Percentiles rank a stretch among this genome's conserved stretches.
These are phyloP conservation scores for Spilogale gracilis DNA, from an alignment of 2,113 vertebrate species.

Conservation along the genomic window DNA sequence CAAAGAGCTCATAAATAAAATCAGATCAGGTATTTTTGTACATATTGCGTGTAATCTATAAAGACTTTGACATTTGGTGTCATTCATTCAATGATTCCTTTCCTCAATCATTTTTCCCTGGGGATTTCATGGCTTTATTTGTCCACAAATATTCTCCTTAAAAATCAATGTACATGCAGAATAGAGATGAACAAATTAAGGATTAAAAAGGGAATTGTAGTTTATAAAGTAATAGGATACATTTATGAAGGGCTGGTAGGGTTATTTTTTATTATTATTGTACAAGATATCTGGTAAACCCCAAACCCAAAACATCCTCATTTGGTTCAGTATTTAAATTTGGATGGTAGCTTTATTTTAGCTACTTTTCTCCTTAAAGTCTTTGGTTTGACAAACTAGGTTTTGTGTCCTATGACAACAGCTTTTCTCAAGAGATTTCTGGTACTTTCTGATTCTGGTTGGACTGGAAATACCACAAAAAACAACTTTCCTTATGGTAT, in stretches of 20 bases:
- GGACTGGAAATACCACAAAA: slow-evolving; percentile 83
- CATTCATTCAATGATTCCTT: not conserved
- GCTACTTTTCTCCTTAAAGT: slow-evolving; percentile 65
- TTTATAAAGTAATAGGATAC: not conserved
- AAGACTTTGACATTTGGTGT: not conserved
- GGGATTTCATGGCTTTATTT: not conserved
- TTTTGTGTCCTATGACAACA: slow-evolving; percentile 77
- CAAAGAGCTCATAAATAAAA: not conserved
- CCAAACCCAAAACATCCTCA: not conserved
- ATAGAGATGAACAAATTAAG: not conserved
- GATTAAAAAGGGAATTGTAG: not conserved
- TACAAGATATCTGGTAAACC: slow-evolving; percentile 48
- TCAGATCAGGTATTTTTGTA: not conserved
- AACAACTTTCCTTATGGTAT: slow-evolving; percentile 86
- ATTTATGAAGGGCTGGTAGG: not conserved
- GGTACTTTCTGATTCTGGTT: slow-evolving; percentile 84
- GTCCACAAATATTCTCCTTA: not conserved
- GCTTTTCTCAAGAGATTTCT: slow-evolving; percentile 82
- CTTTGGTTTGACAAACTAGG: slow-evolving; percentile 71
- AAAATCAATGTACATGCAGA: not conserved
- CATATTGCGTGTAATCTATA: not conserved
- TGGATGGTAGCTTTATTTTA: slow-evolving; percentile 63
- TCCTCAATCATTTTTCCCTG: not conserved
- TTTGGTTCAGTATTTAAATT: slow-evolving; percentile 63
- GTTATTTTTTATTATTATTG: not conserved